These are phyloP conservation scores for Aythya fuligula DNA, from an alignment of 2,797 vertebrate genomes.

Conservation along the genomic window DNA sequence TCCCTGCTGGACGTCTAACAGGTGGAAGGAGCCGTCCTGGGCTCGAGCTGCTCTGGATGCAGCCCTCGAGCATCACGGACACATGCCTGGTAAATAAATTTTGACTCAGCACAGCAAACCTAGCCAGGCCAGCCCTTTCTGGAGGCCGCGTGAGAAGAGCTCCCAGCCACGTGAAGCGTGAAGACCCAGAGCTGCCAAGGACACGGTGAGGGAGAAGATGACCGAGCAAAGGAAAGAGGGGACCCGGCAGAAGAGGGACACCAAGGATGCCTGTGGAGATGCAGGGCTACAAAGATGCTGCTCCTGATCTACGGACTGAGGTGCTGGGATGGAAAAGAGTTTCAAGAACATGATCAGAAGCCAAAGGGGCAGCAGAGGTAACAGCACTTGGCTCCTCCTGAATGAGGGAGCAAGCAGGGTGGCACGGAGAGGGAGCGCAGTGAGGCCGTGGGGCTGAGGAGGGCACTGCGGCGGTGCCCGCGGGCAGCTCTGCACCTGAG, in stretches of 20 bases:
- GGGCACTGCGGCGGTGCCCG: slow-evolving; percentile 42
- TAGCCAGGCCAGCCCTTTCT: neutral
- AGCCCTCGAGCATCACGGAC: neutral
- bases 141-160: neutral
- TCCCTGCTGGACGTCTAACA: neutral
- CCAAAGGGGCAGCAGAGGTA: neutral
- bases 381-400: neutral
- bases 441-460: slow-evolving; percentile 26
- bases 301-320: neutral
- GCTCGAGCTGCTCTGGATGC: neutral
- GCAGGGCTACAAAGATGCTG: neutral
- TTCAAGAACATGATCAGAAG: neutral
- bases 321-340: neutral
- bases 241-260: neutral
- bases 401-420: neutral
- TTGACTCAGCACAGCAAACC: neutral
- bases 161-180: neutral
- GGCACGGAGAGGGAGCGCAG: neutral
- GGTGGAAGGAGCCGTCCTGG: neutral
- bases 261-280: neutral
- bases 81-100: neutral
- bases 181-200: neutral
- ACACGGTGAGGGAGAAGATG: neutral
- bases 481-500: neutral
- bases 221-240: neutral